Evolutionary conservation across 2,113 vertebrate genomes (phyloP).

Genomic region (Motacilla alba): DNA sequence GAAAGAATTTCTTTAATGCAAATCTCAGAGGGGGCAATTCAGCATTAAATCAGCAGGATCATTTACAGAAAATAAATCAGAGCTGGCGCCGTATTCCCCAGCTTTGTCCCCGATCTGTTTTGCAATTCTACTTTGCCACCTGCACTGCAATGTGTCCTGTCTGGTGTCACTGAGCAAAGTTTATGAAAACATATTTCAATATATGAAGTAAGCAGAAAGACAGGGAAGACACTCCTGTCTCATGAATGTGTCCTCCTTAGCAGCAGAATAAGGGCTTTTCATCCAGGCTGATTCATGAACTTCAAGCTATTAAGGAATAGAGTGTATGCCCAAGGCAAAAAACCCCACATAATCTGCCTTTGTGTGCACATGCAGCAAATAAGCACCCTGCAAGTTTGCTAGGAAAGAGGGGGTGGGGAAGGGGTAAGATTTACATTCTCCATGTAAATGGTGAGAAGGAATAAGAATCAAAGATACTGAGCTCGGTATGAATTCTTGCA

Average conservation of each 20-base stretch:
- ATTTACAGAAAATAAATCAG: background rate
- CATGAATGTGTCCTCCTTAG: background rate
- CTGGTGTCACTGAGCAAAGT: background rate
- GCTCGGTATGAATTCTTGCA: background rate
- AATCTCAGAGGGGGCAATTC: background rate
- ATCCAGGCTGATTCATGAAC: background rate
- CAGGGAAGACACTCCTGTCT: background rate
- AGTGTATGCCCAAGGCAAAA: background rate
- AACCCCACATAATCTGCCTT: background rate
- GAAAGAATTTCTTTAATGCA: background rate
- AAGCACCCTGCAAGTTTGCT: background rate
- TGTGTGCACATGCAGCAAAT: background rate
- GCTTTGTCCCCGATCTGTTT: rapidly evolving
- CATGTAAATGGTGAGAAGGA: background rate
- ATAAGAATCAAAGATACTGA: background rate
- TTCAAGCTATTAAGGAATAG: background rate
- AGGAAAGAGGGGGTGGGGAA: background rate
- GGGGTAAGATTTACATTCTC: background rate
- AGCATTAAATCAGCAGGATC: background rate
- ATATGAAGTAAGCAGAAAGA: background rate
- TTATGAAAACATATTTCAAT: background rate
- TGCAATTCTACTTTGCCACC: background rate
- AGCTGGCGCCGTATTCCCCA: rapidly evolving
- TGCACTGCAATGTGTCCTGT: background rate
- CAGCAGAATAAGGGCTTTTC: background rate